Evolutionary conservation across 2,113 vertebrate genomes (phyloP).

Genomic region (Corythornis vintsioides): DNA sequence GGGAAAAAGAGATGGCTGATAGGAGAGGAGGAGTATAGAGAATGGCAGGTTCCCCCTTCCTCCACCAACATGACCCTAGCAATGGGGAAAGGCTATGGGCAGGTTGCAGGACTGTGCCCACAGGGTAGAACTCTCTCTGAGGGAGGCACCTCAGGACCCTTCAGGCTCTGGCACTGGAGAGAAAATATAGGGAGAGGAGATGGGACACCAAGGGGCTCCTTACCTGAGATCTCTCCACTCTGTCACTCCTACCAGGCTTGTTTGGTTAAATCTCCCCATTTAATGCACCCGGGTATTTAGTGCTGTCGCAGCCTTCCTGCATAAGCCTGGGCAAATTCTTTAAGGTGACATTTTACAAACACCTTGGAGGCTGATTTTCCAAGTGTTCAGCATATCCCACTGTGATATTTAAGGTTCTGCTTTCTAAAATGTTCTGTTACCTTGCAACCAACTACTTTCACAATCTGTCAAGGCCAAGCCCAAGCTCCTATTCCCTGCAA

Average conservation of each 20-base stretch:
- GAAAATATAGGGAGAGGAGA: neutral
- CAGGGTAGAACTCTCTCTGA: fast-evolving
- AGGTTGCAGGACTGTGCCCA: neutral
- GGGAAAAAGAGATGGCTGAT: neutral
- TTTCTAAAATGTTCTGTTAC: neutral
- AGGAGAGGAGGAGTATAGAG: neutral
- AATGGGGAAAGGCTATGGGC: neutral
- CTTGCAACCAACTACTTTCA: neutral
- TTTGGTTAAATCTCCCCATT: neutral
- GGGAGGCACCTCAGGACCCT: neutral
- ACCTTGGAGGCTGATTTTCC: neutral
- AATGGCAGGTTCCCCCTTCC: neutral
- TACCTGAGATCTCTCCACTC: neutral
- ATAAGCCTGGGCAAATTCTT: neutral
- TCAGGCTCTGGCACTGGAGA: neutral
- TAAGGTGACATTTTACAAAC: neutral
- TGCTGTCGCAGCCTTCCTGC: neutral
- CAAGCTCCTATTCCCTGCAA: neutral
- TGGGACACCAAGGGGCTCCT: neutral
- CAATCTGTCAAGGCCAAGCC: neutral
- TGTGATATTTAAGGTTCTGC: neutral
- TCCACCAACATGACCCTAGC: neutral
- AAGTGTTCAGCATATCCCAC: neutral
- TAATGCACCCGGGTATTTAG: neutral
- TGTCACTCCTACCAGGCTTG: neutral